Evolutionary conservation across 2,113 vertebrate species (phyloP).

Genomic region (Poeciliopsis retropinna): DNA sequence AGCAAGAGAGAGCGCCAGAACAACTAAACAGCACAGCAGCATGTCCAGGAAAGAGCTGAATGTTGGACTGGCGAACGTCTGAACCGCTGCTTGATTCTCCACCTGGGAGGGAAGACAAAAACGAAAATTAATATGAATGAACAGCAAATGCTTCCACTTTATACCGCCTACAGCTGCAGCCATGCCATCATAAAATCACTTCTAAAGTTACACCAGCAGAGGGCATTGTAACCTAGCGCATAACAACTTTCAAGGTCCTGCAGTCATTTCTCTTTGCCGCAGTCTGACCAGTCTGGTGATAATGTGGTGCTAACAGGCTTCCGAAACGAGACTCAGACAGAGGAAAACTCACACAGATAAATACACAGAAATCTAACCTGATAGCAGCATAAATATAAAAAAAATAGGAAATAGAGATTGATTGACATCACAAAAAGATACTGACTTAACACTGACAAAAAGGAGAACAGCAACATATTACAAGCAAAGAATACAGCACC

Average conservation of each 20-base stretch:
- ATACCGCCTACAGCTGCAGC: not conserved
- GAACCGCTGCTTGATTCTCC: slow-evolving; percentile 77
- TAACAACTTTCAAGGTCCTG: slow-evolving; percentile 41
- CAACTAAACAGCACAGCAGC: slow-evolving; percentile 89
- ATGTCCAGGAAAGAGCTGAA: slow-evolving; percentile 96
- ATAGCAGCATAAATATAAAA: not conserved
- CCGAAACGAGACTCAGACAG: slow-evolving; percentile 32
- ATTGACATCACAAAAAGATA: not conserved
- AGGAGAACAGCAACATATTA: not conserved
- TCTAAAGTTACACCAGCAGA: slow-evolving; percentile 64
- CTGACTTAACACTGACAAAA: not conserved
- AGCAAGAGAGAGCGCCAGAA: slow-evolving; percentile 89
- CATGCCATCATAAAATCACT: slow-evolving; percentile 20
- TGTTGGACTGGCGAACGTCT: slow-evolving; percentile 93
- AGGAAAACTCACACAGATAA: slow-evolving; percentile 48
- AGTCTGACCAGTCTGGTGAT: slow-evolving; percentile 58
- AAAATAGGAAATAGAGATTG: not conserved
- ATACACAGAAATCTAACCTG: slow-evolving; percentile 57
- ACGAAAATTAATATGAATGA: not conserved
- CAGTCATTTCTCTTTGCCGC: slow-evolving; percentile 71
- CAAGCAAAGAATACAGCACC: not conserved
- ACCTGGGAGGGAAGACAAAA: slow-evolving; percentile 64
- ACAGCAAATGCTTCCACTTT: too few species aligned
- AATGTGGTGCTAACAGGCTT: slow-evolving; percentile 44
- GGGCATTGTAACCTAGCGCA: slow-evolving; percentile 51